Percentiles rank a stretch among this genome's conserved stretches.
These are phyloP conservation scores for Heteropelma amictum DNA, from an alignment of 2,888 invertebrate genomes.

Conservation along the genomic window DNA sequence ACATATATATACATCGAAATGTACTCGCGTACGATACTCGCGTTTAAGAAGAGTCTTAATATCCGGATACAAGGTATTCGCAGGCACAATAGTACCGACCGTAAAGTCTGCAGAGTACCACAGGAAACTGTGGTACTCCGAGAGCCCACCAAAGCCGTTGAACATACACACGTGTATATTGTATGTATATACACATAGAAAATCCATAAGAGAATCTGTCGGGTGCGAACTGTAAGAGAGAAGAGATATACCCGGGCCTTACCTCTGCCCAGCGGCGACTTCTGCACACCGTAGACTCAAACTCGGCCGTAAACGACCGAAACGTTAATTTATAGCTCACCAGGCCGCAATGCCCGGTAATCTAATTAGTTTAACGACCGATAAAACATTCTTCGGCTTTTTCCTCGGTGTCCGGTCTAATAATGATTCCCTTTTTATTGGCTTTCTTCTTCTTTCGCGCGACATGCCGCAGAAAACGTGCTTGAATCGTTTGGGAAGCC, in stretches of 20 bases:
- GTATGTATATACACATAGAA: too few relatives aligned
- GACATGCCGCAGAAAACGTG: too few relatives aligned
- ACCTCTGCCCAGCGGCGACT: conserved; percentile 45
- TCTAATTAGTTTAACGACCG: conserved; percentile 69
- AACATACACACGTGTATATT: conserved; percentile 24
- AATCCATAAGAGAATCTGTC: conserved; percentile 15
- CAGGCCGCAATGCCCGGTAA: conserved; percentile 64
- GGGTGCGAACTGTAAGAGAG: conserved; percentile 7
- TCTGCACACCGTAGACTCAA: conserved; percentile 56
- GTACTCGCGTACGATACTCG: conserved; percentile 12
- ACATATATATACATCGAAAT: background rate
- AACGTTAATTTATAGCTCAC: conserved; percentile 66
- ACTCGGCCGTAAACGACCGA: conserved; percentile 63
- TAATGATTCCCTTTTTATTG: conserved; percentile 34
- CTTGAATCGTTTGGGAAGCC: too few relatives aligned
- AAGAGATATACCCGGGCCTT: background rate
- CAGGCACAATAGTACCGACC: background rate
- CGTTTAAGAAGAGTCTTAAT: conserved; percentile 22
- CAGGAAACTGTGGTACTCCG: background rate
- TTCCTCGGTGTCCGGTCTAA: conserved; percentile 51
- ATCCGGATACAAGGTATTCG: conserved; percentile 10
- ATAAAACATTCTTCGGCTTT: conserved; percentile 66
- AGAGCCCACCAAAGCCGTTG: conserved; percentile 19
- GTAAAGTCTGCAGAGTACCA: background rate
- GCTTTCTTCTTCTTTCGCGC: background rate